phyloP scores from a whole-genome alignment of 2,888 invertebrate genomes.

The Eupithecia pulchellata region DNA sequence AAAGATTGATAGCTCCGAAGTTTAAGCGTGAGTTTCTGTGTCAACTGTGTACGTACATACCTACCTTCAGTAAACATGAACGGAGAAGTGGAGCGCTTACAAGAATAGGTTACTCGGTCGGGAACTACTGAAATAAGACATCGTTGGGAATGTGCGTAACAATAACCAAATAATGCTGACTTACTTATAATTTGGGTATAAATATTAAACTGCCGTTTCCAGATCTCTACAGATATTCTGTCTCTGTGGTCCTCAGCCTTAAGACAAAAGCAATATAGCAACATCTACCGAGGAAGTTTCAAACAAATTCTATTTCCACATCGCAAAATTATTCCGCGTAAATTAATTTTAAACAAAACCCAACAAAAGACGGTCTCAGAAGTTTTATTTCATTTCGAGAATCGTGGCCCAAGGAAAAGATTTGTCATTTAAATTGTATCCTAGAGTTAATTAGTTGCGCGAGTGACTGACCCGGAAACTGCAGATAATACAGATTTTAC shows the following conservation, averaged over 20 bases:
- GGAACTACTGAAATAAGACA: background rate
- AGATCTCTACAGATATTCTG: background rate
- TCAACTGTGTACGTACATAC: background rate
- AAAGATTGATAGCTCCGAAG: background rate
- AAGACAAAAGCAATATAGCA: constrained; percentile 18
- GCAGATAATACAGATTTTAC: background rate
- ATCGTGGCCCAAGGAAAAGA: constrained; percentile 37
- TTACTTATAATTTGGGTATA: too few species aligned
- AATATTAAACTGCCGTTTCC: background rate
- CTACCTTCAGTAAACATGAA: too few species aligned
- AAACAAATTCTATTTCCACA: constrained; percentile 29
- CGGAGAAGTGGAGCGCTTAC: background rate
- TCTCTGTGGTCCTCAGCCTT: background rate
- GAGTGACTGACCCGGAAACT: background rate
- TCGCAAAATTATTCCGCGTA: constrained; percentile 20
- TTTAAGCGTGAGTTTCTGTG: background rate
- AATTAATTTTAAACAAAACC: constrained; percentile 36
- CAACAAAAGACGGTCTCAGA: constrained; percentile 31
- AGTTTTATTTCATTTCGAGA: constrained; percentile 32
- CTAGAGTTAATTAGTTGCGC: constrained; percentile 37
- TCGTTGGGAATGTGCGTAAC: background rate
- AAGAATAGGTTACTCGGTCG: background rate
- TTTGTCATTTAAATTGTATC: constrained; percentile 45
- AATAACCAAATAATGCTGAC: background rate
- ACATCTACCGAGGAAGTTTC: constrained; percentile 14